Evolutionary conservation across 1,140 invertebrate species (phyloP).

Genomic region (Aphelinus atriplicis): DNA sequence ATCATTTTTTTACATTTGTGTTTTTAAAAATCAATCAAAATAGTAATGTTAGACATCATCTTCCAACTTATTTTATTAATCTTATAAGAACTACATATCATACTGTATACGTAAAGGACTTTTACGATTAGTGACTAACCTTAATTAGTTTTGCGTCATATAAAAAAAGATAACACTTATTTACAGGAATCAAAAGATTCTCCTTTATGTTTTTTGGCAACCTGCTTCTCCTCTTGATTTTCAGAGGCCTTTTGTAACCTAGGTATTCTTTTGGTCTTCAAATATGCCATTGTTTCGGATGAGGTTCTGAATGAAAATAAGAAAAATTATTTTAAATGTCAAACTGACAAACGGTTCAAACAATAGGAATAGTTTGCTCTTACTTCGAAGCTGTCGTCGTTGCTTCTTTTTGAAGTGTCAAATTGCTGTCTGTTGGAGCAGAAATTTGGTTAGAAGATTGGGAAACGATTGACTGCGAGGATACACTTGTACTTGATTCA

Average conservation of each 20-base stretch:
- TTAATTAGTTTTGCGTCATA: slow-evolving; percentile 47
- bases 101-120: slow-evolving; percentile 54
- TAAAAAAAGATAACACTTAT: slow-evolving; percentile 62
- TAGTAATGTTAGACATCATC: slow-evolving; percentile 27
- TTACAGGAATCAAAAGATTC: slow-evolving; percentile 63
- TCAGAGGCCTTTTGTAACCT: slow-evolving; percentile 57
- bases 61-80: slow-evolving; percentile 47
- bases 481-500: slow-evolving; percentile 7
- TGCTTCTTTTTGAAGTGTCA: slow-evolving; percentile 29
- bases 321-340: slow-evolving; percentile 13
- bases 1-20: slow-evolving; percentile 10
- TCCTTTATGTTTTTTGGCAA: slow-evolving; percentile 60
- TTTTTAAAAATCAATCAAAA: slow-evolving; percentile 32
- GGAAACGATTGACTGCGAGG: slow-evolving; percentile 7
- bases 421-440: slow-evolving; percentile 18
- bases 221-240: slow-evolving; percentile 52
- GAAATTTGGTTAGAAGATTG: slow-evolving; percentile 23
- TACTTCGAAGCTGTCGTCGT: slow-evolving; percentile 12
- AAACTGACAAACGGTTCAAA: neutral
- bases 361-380: neutral
- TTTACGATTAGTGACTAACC: slow-evolving; percentile 50
- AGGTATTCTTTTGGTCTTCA: slow-evolving; percentile 60
- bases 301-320: slow-evolving; percentile 42
- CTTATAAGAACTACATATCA: slow-evolving; percentile 56
- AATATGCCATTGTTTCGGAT: slow-evolving; percentile 55